Percentiles rank a stretch among this genome's conserved stretches.
These are phyloP conservation scores for Habropoda laboriosa DNA, from an alignment of 1,140 invertebrate genomes.

Conservation along the genomic window DNA sequence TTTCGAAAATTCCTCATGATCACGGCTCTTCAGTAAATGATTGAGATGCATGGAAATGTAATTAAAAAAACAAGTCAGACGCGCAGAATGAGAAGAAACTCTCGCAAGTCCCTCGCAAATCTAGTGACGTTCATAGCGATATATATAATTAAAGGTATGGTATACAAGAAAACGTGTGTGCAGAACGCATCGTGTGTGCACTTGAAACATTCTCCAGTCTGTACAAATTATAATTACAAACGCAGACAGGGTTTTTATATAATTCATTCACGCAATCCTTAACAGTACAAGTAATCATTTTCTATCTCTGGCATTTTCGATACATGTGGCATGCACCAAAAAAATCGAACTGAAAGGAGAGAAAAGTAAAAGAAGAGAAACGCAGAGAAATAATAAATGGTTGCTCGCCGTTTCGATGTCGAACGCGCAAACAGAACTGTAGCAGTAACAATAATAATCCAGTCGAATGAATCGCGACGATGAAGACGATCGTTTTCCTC, in stretches of 20 bases:
- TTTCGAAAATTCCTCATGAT: neutral
- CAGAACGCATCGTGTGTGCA: conserved; percentile 11
- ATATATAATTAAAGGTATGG: conserved; percentile 44
- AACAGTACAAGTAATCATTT: conserved; percentile 1
- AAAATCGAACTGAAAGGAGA: conserved; percentile 29
- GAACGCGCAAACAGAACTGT: conserved; percentile 45
- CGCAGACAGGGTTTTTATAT: neutral
- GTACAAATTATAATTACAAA: neutral
- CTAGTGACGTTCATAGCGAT: conserved; percentile 46
- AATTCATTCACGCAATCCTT: no score
- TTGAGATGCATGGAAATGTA: conserved; percentile 4
- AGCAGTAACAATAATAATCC: conserved; percentile 47
- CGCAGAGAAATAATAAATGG: conserved; percentile 9
- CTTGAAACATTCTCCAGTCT: neutral
- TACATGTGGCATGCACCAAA: conserved; percentile 52
- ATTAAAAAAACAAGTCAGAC: conserved; percentile 50
- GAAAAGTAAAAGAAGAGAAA: neutral
- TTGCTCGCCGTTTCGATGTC: conserved; percentile 36
- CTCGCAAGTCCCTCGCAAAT: conserved; percentile 27
- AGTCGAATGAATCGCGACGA: conserved; percentile 30
- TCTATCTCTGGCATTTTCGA: conserved; percentile 35
- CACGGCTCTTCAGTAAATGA: conserved; percentile 6
- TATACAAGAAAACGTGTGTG: conserved; percentile 35
- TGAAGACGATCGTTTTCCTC: neutral
- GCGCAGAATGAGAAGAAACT: conserved; percentile 36